Evolutionary conservation across 2,113 vertebrate species (phyloP), one percentile per base, ranked within the genome.

Genomic region (Spea multiplicata): DNA sequence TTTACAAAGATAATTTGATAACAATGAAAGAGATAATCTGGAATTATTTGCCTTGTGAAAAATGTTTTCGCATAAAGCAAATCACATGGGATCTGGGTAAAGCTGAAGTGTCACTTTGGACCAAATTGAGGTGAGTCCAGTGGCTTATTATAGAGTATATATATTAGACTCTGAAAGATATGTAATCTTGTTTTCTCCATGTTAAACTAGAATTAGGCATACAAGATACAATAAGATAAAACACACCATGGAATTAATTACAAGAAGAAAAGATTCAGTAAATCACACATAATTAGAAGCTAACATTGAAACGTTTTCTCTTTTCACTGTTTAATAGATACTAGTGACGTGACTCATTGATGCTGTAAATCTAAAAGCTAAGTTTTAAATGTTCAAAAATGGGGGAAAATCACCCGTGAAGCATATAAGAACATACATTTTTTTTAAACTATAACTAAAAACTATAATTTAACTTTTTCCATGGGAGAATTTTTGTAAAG

Each of bases 21-120:
- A 68, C 50, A 74, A 74, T 80, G 46, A 74, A 73, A 74, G 78
- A 53, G 64, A 79, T 79, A 17, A 79, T 73, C 17, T 48, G 70
- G 70, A 80, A 68, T 67, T 61, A 80, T 73, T 52, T 17, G 66
- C 62, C 62, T 73, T 16, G 48, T 8, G 30, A 73, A 50, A 80
- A 45, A 73, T 49, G 46, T 66, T 74, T 44, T n/a, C 49, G 30
- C 52, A 44, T 55, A 48, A 66, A 66, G 52, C 45, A 52, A 66
- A 30, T 73, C 71, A 52, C 61, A 5, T 3, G 44, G 30, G 47
- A 55, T 53, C 70, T 62, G 3, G 46, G 57, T 68, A 61, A 4
- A 74, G 10, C 44, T 55, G 47, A 6, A n/a, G n/a, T 73, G 6
- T 10, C 61, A 48, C 55, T 69, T 12, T 61, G 55, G 44, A 76